These are phyloP conservation scores for Hyles lineata DNA, from an alignment of 2,888 invertebrate genomes.

Conservation along the genomic window DNA sequence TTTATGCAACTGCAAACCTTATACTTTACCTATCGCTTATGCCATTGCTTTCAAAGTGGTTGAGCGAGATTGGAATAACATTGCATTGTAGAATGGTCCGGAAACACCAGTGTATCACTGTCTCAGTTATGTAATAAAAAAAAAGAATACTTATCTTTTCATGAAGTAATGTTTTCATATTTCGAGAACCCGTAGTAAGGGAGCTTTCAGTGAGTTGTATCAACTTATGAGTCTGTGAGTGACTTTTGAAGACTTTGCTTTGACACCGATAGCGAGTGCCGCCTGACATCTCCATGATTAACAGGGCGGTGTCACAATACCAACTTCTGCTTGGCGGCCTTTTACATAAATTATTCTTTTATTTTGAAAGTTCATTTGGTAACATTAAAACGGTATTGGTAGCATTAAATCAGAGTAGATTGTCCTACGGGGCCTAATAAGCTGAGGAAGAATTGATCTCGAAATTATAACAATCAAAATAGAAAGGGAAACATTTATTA, in stretches of 20 bases:
- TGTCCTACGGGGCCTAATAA: too few species aligned
- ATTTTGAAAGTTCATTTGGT: background rate
- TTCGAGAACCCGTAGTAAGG: constrained; percentile 39
- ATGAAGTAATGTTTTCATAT: background rate
- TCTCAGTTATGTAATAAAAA: too few species aligned
- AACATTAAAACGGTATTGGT: too few species aligned
- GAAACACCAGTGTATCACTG: too few species aligned
- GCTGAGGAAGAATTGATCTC: too few species aligned
- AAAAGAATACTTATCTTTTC: background rate
- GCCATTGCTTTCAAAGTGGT: too few species aligned
- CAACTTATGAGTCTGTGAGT: constrained; percentile 50
- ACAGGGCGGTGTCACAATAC: constrained; percentile 36
- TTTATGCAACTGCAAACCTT: background rate
- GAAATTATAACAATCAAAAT: too few species aligned
- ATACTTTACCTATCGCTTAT: too few species aligned
- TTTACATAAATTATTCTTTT: background rate
- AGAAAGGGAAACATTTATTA: too few species aligned
- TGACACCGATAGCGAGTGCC: constrained; percentile 41
- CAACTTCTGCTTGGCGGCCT: background rate
- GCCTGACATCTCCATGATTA: constrained; percentile 45
- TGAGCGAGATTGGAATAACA: too few species aligned
- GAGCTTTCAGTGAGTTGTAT: constrained; percentile 31
- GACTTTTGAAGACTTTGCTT: constrained; percentile 56
- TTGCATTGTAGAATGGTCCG: too few species aligned
- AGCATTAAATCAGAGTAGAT: too few species aligned